Base-by-base conservation (phyloP, 2,113 vertebrate genomes). In the Phrynocephalus versicolor region DNA sequence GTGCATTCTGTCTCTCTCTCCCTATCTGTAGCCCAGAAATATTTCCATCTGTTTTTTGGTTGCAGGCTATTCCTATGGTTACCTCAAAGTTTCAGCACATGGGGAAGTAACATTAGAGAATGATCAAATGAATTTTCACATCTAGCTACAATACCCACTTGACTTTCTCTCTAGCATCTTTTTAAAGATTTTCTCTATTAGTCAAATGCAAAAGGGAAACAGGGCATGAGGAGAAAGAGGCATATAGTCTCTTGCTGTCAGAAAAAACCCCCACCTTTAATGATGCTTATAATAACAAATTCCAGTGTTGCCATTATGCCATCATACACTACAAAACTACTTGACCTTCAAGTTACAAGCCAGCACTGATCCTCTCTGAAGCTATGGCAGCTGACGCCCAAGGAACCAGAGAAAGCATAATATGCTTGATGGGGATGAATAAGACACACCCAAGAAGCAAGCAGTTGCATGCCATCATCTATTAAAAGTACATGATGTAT, bases 401-500 rank as follows among this genome's bases (percentile, higher is more conserved):
- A 51, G 5, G 45, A 51, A 51, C 45, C 5, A 51, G 45, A 51
- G 45, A 51, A 51, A 51, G 57, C 58, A 51, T 3, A 14, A 37
- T 39, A 41, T 19, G 14, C 23, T 41, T 35, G 23, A 18, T 9
- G 1, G 30, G 19, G 33, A n/a, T 72, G 80, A 72, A 73, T 0
- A 1, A 67, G 19, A 5, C 19, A 37, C 16, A 87, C 21, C 25
- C 35, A 83, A 14, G 27, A 58, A 37, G 39, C 60, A n/a, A 37
- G 85, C 62, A 16, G 45, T 65, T 30, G 6, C 82, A 45, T n/a
- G 25, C 30, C 27, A 51, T 82, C 1, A 21, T 19, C 1, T 62
- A 58, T 3, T 19, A 60, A 83, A 90, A 89, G 33, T 84, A 84
- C 58, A 88, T 57, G 86, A 87, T 41, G 37, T 41, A 18, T 35